phyloP scores from a whole-genome alignment of 37 sponge, comb jelly and placozoan genomes.

The Tethya wilhelma region DNA sequence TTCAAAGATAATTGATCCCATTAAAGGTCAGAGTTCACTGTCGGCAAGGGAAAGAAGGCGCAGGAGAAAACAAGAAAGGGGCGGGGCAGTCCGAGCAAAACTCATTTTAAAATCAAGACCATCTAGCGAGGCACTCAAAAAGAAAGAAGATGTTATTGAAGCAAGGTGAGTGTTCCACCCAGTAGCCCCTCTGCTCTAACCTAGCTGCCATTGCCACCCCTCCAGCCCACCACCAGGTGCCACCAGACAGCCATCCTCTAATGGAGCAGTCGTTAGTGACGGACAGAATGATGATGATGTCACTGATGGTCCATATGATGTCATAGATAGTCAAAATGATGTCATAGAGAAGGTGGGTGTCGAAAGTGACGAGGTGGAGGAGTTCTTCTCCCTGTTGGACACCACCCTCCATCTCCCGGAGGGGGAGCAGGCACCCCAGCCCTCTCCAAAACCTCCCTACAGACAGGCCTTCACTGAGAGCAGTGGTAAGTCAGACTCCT shows the following conservation, averaged over 20 bases:
- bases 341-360: too few species aligned
- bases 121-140: neutral
- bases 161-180: too few species aligned
- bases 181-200: too few species aligned
- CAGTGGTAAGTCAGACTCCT: neutral
- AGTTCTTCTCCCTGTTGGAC: constrained; percentile 42
- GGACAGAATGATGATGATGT: too few species aligned
- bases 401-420: constrained; percentile 55
- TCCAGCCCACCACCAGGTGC: too few species aligned
- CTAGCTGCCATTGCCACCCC: neutral
- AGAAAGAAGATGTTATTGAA: neutral
- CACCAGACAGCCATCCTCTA: too few species aligned
- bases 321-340: too few species aligned
- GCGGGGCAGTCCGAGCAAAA: neutral
- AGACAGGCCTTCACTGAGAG: neutral
- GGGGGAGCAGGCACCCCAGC: neutral
- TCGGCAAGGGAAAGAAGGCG: constrained; percentile 48
- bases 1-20: too few species aligned
- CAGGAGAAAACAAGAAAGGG: constrained; percentile 14
- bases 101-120: constrained; percentile 4
- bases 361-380: constrained; percentile 38
- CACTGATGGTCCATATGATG: too few species aligned
- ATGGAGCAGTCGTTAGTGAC: too few species aligned
- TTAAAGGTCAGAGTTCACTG: too few species aligned
- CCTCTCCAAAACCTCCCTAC: too few species aligned